These are phyloP conservation scores for Saimiri boliviensis DNA, from an alignment of 2,113 vertebrate species.

Conservation along the genomic window DNA sequence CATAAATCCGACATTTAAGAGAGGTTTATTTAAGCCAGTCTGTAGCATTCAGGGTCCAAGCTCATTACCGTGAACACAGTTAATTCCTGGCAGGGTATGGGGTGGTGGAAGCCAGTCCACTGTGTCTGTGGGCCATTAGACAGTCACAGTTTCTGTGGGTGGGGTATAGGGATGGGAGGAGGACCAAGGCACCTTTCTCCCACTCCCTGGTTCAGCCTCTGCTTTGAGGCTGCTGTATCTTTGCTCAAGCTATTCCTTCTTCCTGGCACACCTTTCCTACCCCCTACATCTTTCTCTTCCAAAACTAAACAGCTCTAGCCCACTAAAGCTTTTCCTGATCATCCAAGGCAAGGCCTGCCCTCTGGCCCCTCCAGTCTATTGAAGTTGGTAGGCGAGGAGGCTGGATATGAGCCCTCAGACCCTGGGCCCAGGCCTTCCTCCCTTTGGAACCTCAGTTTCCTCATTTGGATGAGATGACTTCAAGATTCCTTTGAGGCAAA, in stretches of 20 bases:
- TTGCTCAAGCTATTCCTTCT: background rate
- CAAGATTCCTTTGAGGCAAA: background rate
- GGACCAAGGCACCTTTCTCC: background rate
- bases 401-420: background rate
- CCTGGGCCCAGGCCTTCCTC: background rate
- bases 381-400: background rate
- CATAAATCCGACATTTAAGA: conserved; percentile 67
- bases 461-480: background rate
- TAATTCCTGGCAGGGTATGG: conserved; percentile 52
- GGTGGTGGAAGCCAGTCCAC: conserved; percentile 25
- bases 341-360: background rate
- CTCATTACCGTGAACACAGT: conserved; percentile 65
- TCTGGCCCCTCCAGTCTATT: background rate
- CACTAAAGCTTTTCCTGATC: background rate
- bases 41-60: conserved; percentile 53
- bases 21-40: conserved; percentile 69
- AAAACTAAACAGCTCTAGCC: background rate
- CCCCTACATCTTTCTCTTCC: background rate
- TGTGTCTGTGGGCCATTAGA: background rate
- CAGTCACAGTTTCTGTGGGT: background rate
- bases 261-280: background rate
- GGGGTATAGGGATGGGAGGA: background rate
- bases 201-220: background rate
- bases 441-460: background rate
- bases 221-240: background rate